Evolutionary conservation across 2,113 vertebrate species (phyloP).

Genomic region (Lanius ludovicianus): DNA sequence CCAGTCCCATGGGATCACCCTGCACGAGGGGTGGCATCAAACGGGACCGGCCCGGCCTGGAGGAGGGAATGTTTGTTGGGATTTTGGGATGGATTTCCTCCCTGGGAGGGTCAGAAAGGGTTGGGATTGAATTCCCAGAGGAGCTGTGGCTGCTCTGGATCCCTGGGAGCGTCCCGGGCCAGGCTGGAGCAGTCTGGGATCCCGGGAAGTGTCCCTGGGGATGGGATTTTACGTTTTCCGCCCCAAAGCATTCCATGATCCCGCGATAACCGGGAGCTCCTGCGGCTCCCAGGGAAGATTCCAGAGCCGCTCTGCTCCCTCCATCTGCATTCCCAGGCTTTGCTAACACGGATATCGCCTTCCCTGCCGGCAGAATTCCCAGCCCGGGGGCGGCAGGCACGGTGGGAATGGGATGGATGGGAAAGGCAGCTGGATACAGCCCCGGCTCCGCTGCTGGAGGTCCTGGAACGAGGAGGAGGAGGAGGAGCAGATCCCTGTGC

Average conservation of each 20-base stretch:
- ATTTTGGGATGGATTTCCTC: not conserved
- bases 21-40: too few species aligned
- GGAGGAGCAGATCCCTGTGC: not conserved
- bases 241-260: accelerated
- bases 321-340: not conserved
- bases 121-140: too few species aligned
- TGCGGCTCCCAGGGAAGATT: not conserved
- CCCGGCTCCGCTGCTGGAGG: not conserved
- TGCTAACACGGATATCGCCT: not conserved
- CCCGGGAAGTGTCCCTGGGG: not conserved
- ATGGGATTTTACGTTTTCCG: not conserved
- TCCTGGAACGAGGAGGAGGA: not conserved
- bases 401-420: not conserved
- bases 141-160: not conserved
- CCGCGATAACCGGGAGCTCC: not conserved
- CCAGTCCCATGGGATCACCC: too few species aligned
- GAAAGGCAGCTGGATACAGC: not conserved
- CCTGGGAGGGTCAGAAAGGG: not conserved
- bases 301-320: not conserved
- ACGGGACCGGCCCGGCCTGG: too few species aligned
- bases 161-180: too few species aligned
- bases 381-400: not conserved
- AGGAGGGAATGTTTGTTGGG: not conserved
- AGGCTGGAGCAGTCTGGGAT: too few species aligned
- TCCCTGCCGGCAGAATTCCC: not conserved